Conservation (phyloP, 2,888 invertebrate genomes). For the Lasioglossum zephyrum region DNA sequence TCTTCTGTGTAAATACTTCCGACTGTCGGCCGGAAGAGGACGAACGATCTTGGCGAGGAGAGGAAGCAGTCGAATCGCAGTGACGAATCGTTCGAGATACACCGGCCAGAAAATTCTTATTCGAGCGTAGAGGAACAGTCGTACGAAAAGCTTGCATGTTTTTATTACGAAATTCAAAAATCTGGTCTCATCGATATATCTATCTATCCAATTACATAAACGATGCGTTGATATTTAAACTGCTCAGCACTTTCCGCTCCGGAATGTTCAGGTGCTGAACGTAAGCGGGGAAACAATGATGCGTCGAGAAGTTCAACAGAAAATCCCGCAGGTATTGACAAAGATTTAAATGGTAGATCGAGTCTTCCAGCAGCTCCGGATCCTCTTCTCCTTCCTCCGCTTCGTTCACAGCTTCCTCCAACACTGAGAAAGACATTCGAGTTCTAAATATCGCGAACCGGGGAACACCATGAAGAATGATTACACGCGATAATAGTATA, state of each 20-base stretch:
- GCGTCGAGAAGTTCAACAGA: conserved; percentile 87
- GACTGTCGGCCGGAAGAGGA: background rate
- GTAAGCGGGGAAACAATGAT: conserved; percentile 87
- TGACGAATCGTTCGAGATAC: background rate
- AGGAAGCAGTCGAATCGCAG: background rate
- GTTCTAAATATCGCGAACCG: background rate
- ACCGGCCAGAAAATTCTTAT: background rate
- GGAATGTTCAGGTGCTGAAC: conserved; percentile 86
- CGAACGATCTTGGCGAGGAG: background rate
- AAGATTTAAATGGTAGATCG: conserved; percentile 87
- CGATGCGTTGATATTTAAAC: conserved; percentile 75
- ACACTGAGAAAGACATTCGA: conserved; percentile 33
- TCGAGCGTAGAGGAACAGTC: background rate
- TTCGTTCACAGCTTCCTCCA: conserved; percentile 60
- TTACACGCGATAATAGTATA: background rate
- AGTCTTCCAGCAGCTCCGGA: conserved; percentile 87
- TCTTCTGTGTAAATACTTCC: conserved; percentile 33
- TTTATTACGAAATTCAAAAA: conserved; percentile 74
- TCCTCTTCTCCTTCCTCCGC: conserved; percentile 85
- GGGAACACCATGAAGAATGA: background rate
- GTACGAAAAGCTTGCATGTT: conserved; percentile 59
- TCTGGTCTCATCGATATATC: conserved; percentile 39
- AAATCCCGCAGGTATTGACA: conserved; percentile 88
- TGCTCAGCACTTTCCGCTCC: conserved; percentile 86
- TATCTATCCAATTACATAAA: conserved; percentile 66